Base-by-base conservation (phyloP, 2,797 vertebrate species). In the Sebastes oblongus region DNA sequence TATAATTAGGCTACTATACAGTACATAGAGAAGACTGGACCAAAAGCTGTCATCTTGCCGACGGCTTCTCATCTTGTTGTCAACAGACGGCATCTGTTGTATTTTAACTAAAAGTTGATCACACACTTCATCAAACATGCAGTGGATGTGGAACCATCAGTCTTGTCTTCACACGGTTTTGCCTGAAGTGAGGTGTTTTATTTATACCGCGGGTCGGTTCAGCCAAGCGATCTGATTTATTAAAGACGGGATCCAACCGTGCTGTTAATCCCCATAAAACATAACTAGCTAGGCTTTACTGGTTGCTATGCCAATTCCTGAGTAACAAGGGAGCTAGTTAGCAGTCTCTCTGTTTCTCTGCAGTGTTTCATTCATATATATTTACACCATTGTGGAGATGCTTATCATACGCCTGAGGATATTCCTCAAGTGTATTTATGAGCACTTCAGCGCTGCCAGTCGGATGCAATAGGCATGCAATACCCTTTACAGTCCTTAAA, bases 161-260 rank as follows among this genome's bases (percentile, higher is more conserved):
- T 58, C 10, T 76, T 79, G 50, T 36, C 54, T 72, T 75, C 65
- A 36, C 66, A 78, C 24, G 59, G 20, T 76, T 80, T 42, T 56
- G 76, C 78, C 78, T 54, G 50, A 62, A 81, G 82, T 74, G 34
- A 82, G 69, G 83, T 85, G 66, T 81, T 87, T 91, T 90, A 91
- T 91, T 90, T 82, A 87, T 85, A 78, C 16, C 68, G 13, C 10
- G 5, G n/a, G 52, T 46, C 1, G 6, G 42, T 86, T 79, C 27
- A 78, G 82, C 81, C 80, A 81, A 81, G 65, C 22, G 66, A 52
- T 75, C 72, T 78, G 72, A 85, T 89, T 88, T 82, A 84, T 90
- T 89, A 83, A 85, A 82, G 76, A 85, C 1, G 0, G 14, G 8
- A 52, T 88, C 79, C 78, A 84, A 71, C 67, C 0, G 14, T 64